Evolutionary conservation across 1,140 invertebrate genomes (phyloP).

Genomic region (Bactericera cockerelli): DNA sequence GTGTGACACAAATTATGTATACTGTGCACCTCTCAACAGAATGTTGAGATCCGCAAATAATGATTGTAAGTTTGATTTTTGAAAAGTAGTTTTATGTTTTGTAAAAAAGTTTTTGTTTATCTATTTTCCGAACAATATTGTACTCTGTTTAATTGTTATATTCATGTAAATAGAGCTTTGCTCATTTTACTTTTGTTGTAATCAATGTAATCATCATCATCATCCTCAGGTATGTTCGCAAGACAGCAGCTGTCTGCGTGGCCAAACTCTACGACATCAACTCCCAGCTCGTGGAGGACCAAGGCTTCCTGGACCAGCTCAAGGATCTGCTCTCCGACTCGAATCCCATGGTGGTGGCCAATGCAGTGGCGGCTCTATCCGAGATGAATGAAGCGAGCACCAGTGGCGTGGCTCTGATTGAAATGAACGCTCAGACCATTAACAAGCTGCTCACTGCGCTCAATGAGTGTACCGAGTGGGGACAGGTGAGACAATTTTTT

Average conservation of each 20-base stretch:
- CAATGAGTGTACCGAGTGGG: conserved; percentile 99
- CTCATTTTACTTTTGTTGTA: too few relatives aligned
- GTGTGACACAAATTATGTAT: too few relatives aligned
- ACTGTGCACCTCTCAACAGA: too few relatives aligned
- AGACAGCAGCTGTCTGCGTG: conserved; percentile 98
- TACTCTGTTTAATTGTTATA: too few relatives aligned
- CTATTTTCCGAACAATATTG: too few relatives aligned
- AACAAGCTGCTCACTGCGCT: conserved; percentile 96
- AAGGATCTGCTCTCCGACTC: conserved; percentile 96
- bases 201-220: too few relatives aligned
- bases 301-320: conserved; percentile 94
- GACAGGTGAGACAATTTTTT: too few relatives aligned
- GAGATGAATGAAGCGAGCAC: conserved; percentile 97
- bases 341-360: conserved; percentile 99
- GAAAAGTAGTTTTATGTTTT: too few relatives aligned
- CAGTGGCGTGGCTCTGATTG: conserved; percentile 79
- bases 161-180: too few relatives aligned
- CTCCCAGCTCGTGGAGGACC: conserved; percentile 89
- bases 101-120: too few relatives aligned
- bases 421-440: conserved; percentile 94
- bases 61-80: too few relatives aligned
- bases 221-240: conserved; percentile 98
- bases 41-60: too few relatives aligned
- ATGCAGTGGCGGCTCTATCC: conserved; percentile 95
- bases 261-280: conserved; percentile 99